phyloP scores from a whole-genome alignment of 2,113 vertebrate species.

The Heterotilapia buettikoferi region DNA sequence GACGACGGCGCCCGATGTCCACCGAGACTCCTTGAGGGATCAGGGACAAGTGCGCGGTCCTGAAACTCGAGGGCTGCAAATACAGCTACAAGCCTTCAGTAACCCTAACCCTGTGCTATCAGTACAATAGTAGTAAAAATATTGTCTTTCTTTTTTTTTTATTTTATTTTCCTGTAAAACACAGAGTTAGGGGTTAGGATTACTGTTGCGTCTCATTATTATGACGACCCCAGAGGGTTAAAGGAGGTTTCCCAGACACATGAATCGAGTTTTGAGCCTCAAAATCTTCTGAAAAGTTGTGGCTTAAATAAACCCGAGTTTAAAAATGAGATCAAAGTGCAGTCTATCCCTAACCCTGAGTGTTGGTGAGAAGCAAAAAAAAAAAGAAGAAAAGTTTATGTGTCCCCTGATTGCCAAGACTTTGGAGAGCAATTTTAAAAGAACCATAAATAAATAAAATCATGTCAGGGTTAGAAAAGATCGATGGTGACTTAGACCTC shows the following conservation, averaged over 20 bases:
- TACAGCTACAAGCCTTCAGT: not conserved
- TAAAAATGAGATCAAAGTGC: not conserved
- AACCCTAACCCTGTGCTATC: not conserved
- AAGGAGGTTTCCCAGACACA: not conserved
- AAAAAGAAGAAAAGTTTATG: not conserved
- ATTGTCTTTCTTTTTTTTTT: not conserved
- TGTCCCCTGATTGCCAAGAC: not conserved
- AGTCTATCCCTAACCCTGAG: not conserved
- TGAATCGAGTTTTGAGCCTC: not conserved
- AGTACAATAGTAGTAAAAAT: not conserved
- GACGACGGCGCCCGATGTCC: not conserved
- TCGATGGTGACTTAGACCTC: not conserved
- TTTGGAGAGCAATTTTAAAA: not conserved
- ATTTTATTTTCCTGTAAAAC: fast-evolving
- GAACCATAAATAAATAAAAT: not conserved
- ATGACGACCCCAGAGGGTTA: not conserved
- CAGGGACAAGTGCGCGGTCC: not conserved
- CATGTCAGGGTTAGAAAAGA: not conserved
- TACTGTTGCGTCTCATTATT: not conserved
- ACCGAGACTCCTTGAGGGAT: not conserved
- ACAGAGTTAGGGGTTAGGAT: not conserved
- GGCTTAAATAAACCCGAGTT: not conserved
- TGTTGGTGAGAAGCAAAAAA: not conserved
- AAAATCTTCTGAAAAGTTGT: not conserved
- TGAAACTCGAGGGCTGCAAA: not conserved